These are phyloP conservation scores for Passer domesticus DNA, from an alignment of 2,113 vertebrate species.

Conservation along the genomic window DNA sequence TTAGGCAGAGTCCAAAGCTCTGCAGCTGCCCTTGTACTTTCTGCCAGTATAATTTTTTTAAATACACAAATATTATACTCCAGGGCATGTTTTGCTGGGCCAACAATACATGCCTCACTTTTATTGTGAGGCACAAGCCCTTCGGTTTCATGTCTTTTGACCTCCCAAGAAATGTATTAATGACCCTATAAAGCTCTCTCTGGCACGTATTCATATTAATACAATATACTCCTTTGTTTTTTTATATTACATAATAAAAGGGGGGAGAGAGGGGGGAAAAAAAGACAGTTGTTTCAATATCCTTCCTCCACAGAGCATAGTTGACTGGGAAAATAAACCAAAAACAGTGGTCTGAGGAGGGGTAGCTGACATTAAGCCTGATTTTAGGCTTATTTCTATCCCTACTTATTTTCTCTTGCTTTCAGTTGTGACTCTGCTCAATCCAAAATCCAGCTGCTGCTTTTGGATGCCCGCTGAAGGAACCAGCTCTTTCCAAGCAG, in stretches of 20 bases:
- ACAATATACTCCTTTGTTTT: constrained; percentile 65
- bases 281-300: constrained; percentile 36
- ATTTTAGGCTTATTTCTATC: not conserved
- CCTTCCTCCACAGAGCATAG: not conserved
- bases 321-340: not conserved
- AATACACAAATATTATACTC: constrained; percentile 66
- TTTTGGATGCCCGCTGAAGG: not conserved
- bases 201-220: constrained; percentile 68
- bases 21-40: constrained; percentile 56
- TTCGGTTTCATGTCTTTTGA: constrained; percentile 61
- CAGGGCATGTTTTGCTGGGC: constrained; percentile 62
- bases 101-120: constrained; percentile 70
- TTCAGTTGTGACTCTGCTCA: not conserved
- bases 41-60: constrained; percentile 67
- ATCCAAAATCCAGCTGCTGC: not conserved
- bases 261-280: not conserved
- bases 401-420: not conserved
- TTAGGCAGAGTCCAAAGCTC: not conserved
- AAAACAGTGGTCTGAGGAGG: not conserved
- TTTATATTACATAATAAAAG: constrained; percentile 54
- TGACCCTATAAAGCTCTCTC: constrained; percentile 58
- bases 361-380: not conserved
- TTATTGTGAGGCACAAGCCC: constrained; percentile 68
- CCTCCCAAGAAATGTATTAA: constrained; percentile 70
- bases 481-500: not conserved